Base-by-base conservation (phyloP, 2,113 vertebrate genomes). In the Ictalurus punctatus region DNA sequence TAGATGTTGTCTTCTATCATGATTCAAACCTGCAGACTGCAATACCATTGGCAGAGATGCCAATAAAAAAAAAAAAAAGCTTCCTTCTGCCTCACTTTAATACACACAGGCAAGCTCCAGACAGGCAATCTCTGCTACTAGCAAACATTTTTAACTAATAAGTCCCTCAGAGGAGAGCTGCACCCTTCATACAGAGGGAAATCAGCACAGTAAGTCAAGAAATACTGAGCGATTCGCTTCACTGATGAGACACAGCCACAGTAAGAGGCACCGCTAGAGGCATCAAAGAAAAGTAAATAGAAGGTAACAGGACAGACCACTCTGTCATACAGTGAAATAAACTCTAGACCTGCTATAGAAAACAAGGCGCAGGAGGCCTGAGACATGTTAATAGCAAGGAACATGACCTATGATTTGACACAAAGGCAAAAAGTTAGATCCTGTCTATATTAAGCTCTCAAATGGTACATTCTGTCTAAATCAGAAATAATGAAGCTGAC, bases 91-190 rank as follows among this genome's bases (percentile, higher is more conserved):
- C 4, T 30, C 52, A 37, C 69, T 84, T 61, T 25, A 8, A 63
- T 40, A 76, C 71, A 23, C 56, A 84, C 71, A 61, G 12, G 19
- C 81, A 40, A 58, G n/a, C 79, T 82, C 54, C 54, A 82, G 79
- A 59, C 79, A 82, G 17, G 54, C 80, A 83, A 63, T 37, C 34
- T 44, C 23, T 44, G 34, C 81, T 61, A 13, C 58, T 83, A 83
- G 44, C 81, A 83, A 61, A 59, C 80, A 61, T 5, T 37, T 16
- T 59, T 52, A 71, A 65, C 74, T 71, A 85, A 80, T 81, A 71
- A 86, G 84, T 76, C 81, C 87, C 87, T 88, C 63, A 61, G 87
- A 88, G 65, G 52, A 73, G 65, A 58, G 63, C 86, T 54, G 82
- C 4, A 34, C 82, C 40, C 40, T 84, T 84, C 56, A 88, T 84